A percentile compares a stretch with the other conserved stretches of the same genome.
Evolutionary conservation across 2,888 invertebrate species (phyloP).

Genomic region (Acrobasis repandana): DNA sequence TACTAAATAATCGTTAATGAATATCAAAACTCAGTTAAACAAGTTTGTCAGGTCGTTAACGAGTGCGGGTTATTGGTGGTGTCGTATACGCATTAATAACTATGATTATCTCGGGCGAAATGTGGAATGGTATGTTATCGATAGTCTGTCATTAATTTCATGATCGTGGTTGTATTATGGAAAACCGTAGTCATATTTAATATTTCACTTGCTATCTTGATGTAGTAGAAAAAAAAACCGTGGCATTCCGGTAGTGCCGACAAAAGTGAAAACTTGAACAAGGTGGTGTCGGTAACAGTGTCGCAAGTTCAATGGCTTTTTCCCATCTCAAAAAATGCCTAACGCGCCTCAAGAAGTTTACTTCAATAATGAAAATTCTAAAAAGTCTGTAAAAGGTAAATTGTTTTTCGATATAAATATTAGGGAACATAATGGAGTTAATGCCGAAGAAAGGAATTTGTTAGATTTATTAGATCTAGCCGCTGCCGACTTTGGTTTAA

Average conservation of each 20-base stretch:
- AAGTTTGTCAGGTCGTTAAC: constrained; percentile 6
- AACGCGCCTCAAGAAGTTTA: no score
- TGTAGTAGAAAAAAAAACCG: no score
- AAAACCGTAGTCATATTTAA: neutral
- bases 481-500: constrained; percentile 20
- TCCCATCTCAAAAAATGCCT: no score
- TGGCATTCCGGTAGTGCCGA: no score
- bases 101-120: constrained; percentile 5
- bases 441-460: constrained; percentile 14
- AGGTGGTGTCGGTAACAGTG: no score
- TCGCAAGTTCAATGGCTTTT: no score
- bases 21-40: constrained; percentile 7
- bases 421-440: constrained; percentile 12
- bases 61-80: constrained; percentile 10
- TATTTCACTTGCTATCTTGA: neutral
- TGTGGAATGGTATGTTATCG: neutral
- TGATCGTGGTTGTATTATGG: neutral
- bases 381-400: neutral
- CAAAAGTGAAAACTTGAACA: no score
- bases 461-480: constrained; percentile 18
- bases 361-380: no score
- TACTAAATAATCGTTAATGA: constrained; percentile 14
- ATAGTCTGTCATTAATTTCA: constrained; percentile 8
- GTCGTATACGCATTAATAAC: constrained; percentile 5
- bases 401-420: constrained; percentile 2